These are phyloP conservation scores for Tenebrio molitor DNA, from an alignment of 1,140 invertebrate species.

Conservation along the genomic window DNA sequence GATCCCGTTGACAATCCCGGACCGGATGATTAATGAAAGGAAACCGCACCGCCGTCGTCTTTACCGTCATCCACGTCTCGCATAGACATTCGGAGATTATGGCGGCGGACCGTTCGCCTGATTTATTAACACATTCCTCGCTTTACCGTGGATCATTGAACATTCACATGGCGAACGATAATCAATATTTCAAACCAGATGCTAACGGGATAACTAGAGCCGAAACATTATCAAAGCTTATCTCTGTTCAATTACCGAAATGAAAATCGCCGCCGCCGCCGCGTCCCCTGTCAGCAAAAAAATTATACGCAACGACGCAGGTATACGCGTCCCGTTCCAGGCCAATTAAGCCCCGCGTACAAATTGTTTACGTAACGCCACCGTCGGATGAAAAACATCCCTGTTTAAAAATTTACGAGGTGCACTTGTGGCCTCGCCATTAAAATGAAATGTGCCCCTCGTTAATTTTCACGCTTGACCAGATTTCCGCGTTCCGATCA, in stretches of 20 bases:
- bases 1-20: conserved; percentile 41
- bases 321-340: not conserved
- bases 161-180: conserved; percentile 36
- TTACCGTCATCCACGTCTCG: conserved; percentile 38
- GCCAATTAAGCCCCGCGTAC: conserved; percentile 5
- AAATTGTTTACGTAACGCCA: conserved; percentile 30
- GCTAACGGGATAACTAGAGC: conserved; percentile 6
- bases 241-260: conserved; percentile 16
- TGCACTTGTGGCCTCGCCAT: conserved; percentile 35
- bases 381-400: conserved; percentile 15
- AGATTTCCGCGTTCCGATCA: conserved; percentile 29
- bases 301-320: too few relatives aligned
- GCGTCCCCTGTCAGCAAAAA: not conserved
- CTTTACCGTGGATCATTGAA: conserved; percentile 23
- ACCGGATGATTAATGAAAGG: conserved; percentile 28
- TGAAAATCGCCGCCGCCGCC: not conserved
- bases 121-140: conserved; percentile 44
- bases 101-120: conserved; percentile 14
- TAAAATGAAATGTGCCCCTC: conserved; percentile 37
- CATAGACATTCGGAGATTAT: conserved; percentile 36
- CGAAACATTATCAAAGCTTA: conserved; percentile 10
- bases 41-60: conserved; percentile 17
- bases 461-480: conserved; percentile 32
- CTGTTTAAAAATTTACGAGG: conserved; percentile 34
- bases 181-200: conserved; percentile 41